phyloP scores from a whole-genome alignment of 2,113 vertebrate species.

The Hippopotamus amphibius region DNA sequence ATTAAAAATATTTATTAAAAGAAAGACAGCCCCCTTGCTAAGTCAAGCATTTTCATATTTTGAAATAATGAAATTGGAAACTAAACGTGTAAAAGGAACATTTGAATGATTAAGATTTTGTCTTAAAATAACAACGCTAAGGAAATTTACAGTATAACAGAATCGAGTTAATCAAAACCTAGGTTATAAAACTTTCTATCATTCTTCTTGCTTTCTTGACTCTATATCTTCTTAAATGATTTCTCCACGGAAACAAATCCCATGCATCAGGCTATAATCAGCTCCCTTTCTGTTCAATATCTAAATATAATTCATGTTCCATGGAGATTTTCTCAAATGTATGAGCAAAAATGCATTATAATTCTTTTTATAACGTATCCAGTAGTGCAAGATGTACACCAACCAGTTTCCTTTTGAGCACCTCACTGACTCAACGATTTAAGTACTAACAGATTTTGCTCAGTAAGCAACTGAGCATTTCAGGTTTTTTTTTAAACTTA shows the following conservation, averaged over 20 bases:
- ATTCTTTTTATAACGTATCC: neutral
- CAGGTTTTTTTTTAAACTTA: neutral
- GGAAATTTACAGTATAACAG: neutral
- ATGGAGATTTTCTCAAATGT: neutral
- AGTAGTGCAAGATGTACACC: neutral
- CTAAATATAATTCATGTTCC: neutral
- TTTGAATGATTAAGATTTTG: slow-evolving; percentile 16
- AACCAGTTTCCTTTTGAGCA: neutral
- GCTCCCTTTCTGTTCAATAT: neutral
- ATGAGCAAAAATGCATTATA: neutral
- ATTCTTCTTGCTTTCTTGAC: slow-evolving; percentile 21
- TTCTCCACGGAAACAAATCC: neutral
- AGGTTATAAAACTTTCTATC: neutral
- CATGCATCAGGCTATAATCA: neutral
- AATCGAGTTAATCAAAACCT: neutral
- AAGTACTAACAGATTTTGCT: neutral
- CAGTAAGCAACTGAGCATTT: neutral
- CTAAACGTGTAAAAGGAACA: slow-evolving; percentile 47
- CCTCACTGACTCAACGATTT: neutral
- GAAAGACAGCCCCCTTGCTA: slow-evolving; percentile 46
- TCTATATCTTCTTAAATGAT: neutral
- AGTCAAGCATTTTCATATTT: slow-evolving; percentile 47
- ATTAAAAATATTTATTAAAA: slow-evolving; percentile 55
- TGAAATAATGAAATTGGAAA: slow-evolving; percentile 50
- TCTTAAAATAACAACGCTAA: slow-evolving; percentile 43